Percentiles rank a stretch among this genome's conserved stretches.
These are phyloP conservation scores for Trachelus tabidus DNA, from an alignment of 2,888 invertebrate species.

Conservation along the genomic window DNA sequence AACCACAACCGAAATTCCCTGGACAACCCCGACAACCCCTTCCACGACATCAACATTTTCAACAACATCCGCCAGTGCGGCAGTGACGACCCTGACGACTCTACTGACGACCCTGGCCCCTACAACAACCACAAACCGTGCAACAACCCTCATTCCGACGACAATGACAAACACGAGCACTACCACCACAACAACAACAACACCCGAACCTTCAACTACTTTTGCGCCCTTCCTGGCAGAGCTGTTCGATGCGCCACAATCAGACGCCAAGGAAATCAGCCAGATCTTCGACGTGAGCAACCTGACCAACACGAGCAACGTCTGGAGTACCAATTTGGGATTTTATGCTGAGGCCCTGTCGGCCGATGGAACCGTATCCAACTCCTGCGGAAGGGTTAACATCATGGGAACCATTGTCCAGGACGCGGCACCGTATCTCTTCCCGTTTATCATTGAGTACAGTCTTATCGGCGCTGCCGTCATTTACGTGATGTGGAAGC, in stretches of 20 bases:
- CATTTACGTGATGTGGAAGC: conserved; percentile 96
- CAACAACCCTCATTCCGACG: conserved; percentile 64
- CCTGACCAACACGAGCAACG: conserved; percentile 56
- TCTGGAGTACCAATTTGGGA: conserved; percentile 43
- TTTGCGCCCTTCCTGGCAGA: conserved; percentile 68
- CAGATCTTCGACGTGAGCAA: conserved; percentile 64
- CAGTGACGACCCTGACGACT: conserved; percentile 46
- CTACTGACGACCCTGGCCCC: conserved; percentile 54
- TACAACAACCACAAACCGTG: conserved; percentile 54
- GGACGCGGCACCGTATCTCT: conserved; percentile 93
- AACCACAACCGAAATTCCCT: conserved; percentile 67
- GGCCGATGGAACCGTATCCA: conserved; percentile 49
- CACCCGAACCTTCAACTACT: conserved; percentile 68
- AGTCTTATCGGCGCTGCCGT: conserved; percentile 95
- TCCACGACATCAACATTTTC: conserved; percentile 60
- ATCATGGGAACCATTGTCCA: conserved; percentile 94
- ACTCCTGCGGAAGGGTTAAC: conserved; percentile 83
- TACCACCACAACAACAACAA: conserved; percentile 63
- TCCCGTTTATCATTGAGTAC: conserved; percentile 96
- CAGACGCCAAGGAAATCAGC: conserved; percentile 46
- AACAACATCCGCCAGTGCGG: conserved; percentile 46
- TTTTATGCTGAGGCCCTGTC: conserved; percentile 57
- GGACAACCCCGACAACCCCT: conserved; percentile 67
- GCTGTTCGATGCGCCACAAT: conserved; percentile 46
- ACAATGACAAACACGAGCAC: conserved; percentile 67